A percentile compares a stretch with the other conserved stretches of the same genome.
phyloP scores from a whole-genome alignment of 37 sponge, comb jelly and placozoan species.

The Mnemiopsis leidyi region DNA sequence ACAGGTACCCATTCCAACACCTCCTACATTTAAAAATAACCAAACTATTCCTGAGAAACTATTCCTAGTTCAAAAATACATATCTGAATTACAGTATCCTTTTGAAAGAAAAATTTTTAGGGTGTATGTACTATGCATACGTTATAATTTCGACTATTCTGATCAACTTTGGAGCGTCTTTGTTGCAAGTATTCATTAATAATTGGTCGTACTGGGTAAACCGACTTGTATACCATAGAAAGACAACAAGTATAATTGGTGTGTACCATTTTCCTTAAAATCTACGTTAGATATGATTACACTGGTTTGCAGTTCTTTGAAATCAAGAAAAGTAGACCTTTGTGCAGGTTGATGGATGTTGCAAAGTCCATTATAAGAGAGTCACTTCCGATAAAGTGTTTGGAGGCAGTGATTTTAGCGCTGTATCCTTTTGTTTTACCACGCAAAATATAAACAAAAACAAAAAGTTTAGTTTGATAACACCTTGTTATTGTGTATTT shows the following conservation, averaged over 20 bases:
- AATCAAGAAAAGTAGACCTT: constrained; percentile 79
- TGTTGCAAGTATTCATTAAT: too few relatives aligned
- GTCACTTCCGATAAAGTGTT: constrained; percentile 94
- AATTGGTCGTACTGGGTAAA: too few relatives aligned
- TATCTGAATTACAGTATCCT: constrained; percentile 69
- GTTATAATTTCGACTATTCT: too few relatives aligned
- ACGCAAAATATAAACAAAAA: not conserved
- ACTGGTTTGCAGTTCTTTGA: constrained; percentile 98
- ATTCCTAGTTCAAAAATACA: constrained; percentile 63
- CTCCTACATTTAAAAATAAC: not conserved
- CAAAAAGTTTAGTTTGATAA: not conserved
- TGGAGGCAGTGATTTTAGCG: constrained; percentile 89
- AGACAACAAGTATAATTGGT: too few relatives aligned
- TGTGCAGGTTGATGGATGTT: constrained; percentile 82
- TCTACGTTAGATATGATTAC: constrained; percentile 86
- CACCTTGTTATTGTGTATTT: not conserved
- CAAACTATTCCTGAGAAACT: constrained; percentile 57
- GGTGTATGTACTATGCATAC: too few relatives aligned
- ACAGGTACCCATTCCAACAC: not conserved
- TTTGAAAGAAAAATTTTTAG: too few relatives aligned
- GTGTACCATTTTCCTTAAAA: too few relatives aligned
- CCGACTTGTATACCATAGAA: too few relatives aligned
- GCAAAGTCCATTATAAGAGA: constrained; percentile 90
- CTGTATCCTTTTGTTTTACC: constrained; percentile 70
- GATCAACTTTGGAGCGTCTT: too few relatives aligned